Evolutionary conservation across 2,888 invertebrate genomes (phyloP).

Genomic region (Dolomedes plantarius): DNA sequence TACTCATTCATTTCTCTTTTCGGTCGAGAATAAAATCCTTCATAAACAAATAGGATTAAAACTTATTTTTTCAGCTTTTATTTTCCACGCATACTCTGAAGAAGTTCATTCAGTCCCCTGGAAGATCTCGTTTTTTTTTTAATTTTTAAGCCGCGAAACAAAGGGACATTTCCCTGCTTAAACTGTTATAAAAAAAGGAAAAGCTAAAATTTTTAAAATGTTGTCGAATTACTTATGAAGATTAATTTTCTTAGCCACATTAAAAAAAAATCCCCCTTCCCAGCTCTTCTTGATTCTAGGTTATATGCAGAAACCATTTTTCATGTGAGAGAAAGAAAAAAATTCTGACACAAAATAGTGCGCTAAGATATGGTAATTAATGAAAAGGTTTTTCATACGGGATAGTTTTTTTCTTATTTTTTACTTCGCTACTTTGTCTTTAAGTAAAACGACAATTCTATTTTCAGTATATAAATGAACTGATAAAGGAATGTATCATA

Average conservation of each 20-base stretch:
- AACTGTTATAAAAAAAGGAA: not conserved
- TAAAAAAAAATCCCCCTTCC: not conserved
- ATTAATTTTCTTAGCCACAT: conserved; percentile 25
- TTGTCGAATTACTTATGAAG: conserved; percentile 36
- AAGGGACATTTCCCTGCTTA: not conserved
- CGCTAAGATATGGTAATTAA: conserved; percentile 2
- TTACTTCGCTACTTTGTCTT: not conserved
- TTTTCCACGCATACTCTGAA: too few relatives aligned
- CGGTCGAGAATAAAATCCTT: too few relatives aligned
- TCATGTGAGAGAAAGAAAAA: not conserved
- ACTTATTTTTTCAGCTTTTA: too few relatives aligned
- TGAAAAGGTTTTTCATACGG: not conserved
- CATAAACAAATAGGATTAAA: too few relatives aligned
- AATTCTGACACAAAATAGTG: not conserved
- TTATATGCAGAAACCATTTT: not conserved
- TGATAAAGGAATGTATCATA: too few relatives aligned
- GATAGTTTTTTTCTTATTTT: not conserved
- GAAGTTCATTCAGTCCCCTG: too few relatives aligned
- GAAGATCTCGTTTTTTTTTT: not conserved
- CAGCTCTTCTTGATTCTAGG: not conserved
- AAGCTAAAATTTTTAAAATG: conserved; percentile 13
- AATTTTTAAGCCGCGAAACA: too few relatives aligned
- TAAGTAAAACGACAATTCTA: not conserved
- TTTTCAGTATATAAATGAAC: not conserved
- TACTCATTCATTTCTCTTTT: too few relatives aligned